Percentiles rank a stretch among this genome's conserved stretches.
These are phyloP conservation scores for Mohoua ochrocephala DNA, from an alignment of 2,113 vertebrate genomes.

Conservation along the genomic window DNA sequence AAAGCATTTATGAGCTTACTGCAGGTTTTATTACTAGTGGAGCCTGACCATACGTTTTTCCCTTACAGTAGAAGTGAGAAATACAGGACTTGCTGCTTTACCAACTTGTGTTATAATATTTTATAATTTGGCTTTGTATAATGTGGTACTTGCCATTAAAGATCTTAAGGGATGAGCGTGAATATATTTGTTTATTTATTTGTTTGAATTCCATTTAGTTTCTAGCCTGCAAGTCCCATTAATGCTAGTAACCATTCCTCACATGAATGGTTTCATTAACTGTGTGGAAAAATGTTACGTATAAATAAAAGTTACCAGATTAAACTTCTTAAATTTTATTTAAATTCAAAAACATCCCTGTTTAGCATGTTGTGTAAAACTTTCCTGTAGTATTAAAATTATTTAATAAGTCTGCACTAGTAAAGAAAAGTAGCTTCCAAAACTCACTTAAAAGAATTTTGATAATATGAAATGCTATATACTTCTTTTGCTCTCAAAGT, in stretches of 20 bases:
- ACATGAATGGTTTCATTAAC: slow-evolving; percentile 13
- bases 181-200: slow-evolving; percentile 34
- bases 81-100: not conserved
- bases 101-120: not conserved
- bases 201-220: slow-evolving; percentile 21
- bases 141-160: not conserved
- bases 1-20: not conserved
- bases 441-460: not conserved
- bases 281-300: not conserved
- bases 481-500: not conserved
- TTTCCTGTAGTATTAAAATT: not conserved
- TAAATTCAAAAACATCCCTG: not conserved
- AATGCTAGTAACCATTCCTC: not conserved
- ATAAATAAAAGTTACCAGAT: slow-evolving; percentile 23
- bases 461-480: not conserved
- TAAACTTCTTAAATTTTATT: not conserved
- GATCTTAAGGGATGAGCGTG: not conserved
- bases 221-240: not conserved
- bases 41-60: not conserved
- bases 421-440: not conserved
- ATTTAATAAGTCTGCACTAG: not conserved
- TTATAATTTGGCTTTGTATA: not conserved
- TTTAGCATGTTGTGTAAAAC: slow-evolving; percentile 20
- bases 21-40: not conserved
- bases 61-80: not conserved